Evolutionary conservation across 2,888 invertebrate genomes (phyloP), one percentile per base, ranked within the genome.

Genomic region (Parapristionchus giblindavisi): DNA sequence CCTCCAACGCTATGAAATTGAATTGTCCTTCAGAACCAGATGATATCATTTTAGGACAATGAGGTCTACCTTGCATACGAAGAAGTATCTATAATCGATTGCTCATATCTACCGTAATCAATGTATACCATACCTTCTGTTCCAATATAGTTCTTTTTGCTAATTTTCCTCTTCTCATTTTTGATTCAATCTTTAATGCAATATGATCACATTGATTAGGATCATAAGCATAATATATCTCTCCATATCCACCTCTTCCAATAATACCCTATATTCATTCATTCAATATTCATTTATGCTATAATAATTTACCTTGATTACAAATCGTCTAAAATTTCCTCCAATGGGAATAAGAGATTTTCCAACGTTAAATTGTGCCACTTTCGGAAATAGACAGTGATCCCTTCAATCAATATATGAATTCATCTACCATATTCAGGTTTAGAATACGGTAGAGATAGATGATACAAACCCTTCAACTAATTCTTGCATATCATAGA

Each of bases 21-120:
- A 60, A 32, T 29, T 72, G 40, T 43, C 58, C 72, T 21, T 32
- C 43, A 34, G 72, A 38, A 32, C 72, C 72, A 43, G 60, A 60
- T 29, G 72, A 38, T 21, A 48, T 34, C 43, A 72, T 34, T 36
- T 72, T 72, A 2, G 72, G 72, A 60, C 43, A 48, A 24, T 72
- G 72, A 14, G 72, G 60, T 34, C 72, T 58, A 34, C 72, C 72
- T 72, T 72, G 72, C 72, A 72, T 43, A n/a, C 72, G 58, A 21
- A 72, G 58, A 32, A 72, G 70, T 17, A 70, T 43, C 70, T 54
- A 17, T 32, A 32, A 40, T 4, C 17, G 27, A 43, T 1, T 32
- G 21, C 36, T 32, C 21, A 3, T n/a, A 8, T 51, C 43, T 6
- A 11, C 65, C n/a, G 2, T 65, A 4, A 14, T 8, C 34, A 3